These are phyloP conservation scores for Nyctibius bracteatus DNA, from an alignment of 2,113 vertebrate species.

Conservation along the genomic window DNA sequence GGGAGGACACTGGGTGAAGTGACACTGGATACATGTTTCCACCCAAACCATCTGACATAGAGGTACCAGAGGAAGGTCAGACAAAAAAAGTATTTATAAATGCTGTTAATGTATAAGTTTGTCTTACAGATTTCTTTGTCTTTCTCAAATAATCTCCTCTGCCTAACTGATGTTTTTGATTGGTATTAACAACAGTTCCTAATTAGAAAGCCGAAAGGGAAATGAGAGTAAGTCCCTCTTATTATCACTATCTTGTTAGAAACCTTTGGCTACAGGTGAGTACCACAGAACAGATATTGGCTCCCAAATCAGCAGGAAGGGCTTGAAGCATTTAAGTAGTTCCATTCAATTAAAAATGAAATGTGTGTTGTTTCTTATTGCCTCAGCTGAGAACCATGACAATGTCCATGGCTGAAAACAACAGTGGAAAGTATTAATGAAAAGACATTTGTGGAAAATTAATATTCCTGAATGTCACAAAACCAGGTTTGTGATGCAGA, in stretches of 20 bases:
- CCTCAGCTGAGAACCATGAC: not conserved
- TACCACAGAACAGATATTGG: not conserved
- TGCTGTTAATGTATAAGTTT: not conserved
- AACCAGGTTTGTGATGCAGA: not conserved
- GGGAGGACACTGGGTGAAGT: not conserved
- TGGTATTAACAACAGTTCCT: not conserved
- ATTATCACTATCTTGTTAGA: not conserved
- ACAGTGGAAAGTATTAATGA: not conserved
- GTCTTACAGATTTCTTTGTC: not conserved
- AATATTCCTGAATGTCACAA: not conserved
- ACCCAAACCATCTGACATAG: not conserved
- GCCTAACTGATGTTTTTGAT: not conserved
- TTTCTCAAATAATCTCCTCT: not conserved
- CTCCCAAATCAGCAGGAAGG: not conserved
- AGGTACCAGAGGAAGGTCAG: not conserved
- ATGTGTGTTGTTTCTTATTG: fast-evolving
- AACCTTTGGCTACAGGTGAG: not conserved
- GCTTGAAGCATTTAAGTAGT: not conserved
- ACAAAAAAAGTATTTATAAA: not conserved
- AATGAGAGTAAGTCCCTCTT: not conserved
- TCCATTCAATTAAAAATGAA: not conserved
- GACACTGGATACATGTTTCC: fast-evolving
- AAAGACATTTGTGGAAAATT: not conserved
- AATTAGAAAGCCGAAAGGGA: not conserved
- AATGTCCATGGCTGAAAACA: not conserved